A percentile compares a stretch with the other conserved stretches of the same genome.
Evolutionary conservation across 2,797 vertebrate genomes (phyloP).

Genomic region (Leptoclinus maculatus): DNA sequence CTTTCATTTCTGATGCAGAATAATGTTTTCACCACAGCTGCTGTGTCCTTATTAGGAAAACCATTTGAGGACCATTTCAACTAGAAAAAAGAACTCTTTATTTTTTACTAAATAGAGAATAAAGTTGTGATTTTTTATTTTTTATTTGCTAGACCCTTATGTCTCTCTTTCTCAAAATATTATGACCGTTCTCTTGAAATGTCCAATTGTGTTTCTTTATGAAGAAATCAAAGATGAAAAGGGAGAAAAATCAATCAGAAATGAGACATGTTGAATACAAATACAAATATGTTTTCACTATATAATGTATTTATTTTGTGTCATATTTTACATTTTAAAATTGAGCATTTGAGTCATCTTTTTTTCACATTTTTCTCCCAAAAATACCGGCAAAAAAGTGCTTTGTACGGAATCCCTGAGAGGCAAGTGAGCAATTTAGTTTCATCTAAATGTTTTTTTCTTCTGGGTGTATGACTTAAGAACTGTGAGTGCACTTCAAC

Average conservation of each 20-base stretch:
- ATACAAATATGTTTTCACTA: not conserved
- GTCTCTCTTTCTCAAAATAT: not conserved
- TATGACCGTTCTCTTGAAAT: not conserved
- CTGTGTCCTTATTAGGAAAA: not conserved
- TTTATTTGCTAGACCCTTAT: not conserved
- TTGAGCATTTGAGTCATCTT: not conserved
- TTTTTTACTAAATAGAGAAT: not conserved
- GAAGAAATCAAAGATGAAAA: not conserved
- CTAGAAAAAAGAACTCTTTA: not conserved
- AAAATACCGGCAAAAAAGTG: not conserved
- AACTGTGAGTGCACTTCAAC: not conserved
- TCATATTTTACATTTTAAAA: constrained; percentile 1
- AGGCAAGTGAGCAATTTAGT: not conserved
- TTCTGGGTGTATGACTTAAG: not conserved
- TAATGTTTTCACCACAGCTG: not conserved
- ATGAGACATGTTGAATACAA: not conserved
- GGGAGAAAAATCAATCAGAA: not conserved
- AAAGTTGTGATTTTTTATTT: not conserved
- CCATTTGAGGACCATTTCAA: not conserved
- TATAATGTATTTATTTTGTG: constrained; percentile 15
- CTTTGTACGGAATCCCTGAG: not conserved
- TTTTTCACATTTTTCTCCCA: not conserved
- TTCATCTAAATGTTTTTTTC: not conserved
- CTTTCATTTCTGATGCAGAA: not conserved
- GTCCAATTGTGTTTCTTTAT: not conserved